Conservation (phyloP, 2,113 vertebrate species). For the Cisticola juncidis region DNA sequence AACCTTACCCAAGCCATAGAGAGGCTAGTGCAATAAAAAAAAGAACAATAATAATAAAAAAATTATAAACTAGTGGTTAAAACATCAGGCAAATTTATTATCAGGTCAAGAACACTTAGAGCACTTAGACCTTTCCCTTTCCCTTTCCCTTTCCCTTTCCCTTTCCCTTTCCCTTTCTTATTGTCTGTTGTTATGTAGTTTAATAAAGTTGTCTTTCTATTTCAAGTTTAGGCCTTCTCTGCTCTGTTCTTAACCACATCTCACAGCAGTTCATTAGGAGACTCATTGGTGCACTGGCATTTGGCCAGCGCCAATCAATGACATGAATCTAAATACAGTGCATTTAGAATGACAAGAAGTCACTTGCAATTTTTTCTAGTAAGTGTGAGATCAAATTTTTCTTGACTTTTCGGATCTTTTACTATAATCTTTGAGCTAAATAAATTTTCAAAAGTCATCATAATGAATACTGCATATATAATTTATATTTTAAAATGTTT, state of each 20-base stretch:
- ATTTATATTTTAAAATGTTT: background rate
- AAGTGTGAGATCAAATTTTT: background rate
- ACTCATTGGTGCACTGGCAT: too few relatives aligned
- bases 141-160: too few relatives aligned
- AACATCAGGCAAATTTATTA: background rate
- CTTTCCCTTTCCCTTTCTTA: too few relatives aligned
- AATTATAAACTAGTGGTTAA: background rate
- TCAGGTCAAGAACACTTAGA: background rate
- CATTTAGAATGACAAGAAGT: background rate
- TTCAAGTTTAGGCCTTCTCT: too few relatives aligned
- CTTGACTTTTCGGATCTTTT: background rate
- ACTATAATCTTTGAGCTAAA: background rate
- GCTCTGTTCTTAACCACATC: too few relatives aligned
- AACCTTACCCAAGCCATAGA: background rate
- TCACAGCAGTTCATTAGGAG: too few relatives aligned
- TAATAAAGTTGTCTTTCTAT: too few relatives aligned
- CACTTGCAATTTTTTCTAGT: background rate
- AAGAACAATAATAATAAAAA: too few relatives aligned
- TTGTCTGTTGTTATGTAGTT: too few relatives aligned
- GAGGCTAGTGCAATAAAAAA: background rate
- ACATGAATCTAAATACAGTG: background rate
- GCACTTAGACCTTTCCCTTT: too few relatives aligned
- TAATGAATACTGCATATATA: background rate
- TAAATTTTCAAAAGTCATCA: rapidly evolving
- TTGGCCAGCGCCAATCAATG: too few relatives aligned